Evolutionary conservation across 2,888 invertebrate genomes (phyloP).

Genomic region (Tiphia femorata): DNA sequence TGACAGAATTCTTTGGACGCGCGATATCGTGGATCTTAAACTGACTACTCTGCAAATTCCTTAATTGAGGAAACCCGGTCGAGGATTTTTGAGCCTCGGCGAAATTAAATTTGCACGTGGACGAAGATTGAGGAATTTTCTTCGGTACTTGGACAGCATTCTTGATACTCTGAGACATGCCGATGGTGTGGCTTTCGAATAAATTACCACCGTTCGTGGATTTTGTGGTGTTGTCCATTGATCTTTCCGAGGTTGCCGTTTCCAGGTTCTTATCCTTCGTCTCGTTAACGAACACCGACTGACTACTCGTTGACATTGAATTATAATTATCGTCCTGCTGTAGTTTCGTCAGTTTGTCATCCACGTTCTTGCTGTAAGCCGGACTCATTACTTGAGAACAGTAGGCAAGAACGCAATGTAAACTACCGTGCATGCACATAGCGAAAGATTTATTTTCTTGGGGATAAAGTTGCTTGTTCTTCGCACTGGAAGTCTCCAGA

Average conservation of each 20-base stretch:
- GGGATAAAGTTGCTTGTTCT: not conserved
- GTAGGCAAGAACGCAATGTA: slow-evolving; percentile 57
- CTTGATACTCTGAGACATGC: slow-evolving; percentile 11
- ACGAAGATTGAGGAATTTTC: slow-evolving; percentile 14
- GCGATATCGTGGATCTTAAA: slow-evolving; percentile 43
- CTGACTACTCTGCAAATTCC: slow-evolving; percentile 32
- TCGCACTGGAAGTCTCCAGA: not conserved
- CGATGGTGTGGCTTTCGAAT: slow-evolving; percentile 13
- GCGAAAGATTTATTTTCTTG: slow-evolving; percentile 37
- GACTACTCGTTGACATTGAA: not conserved
- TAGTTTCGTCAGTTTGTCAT: slow-evolving; percentile 13
- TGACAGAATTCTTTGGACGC: slow-evolving; percentile 41
- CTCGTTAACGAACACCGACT: not conserved
- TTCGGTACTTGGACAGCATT: not conserved
- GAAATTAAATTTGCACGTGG: slow-evolving; percentile 23
- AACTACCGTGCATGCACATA: slow-evolving; percentile 54
- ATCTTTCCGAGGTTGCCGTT: not conserved
- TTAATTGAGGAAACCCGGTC: slow-evolving; percentile 17
- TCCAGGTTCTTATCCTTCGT: not conserved
- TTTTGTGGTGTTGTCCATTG: slow-evolving; percentile 4
- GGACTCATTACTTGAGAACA: slow-evolving; percentile 49
- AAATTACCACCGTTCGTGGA: not conserved
- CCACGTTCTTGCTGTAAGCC: slow-evolving; percentile 35
- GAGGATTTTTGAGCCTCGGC: slow-evolving; percentile 22
- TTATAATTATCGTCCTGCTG: not conserved